Conservation (phyloP, 1,140 invertebrate genomes). For the Dendroctonus valens region DNA sequence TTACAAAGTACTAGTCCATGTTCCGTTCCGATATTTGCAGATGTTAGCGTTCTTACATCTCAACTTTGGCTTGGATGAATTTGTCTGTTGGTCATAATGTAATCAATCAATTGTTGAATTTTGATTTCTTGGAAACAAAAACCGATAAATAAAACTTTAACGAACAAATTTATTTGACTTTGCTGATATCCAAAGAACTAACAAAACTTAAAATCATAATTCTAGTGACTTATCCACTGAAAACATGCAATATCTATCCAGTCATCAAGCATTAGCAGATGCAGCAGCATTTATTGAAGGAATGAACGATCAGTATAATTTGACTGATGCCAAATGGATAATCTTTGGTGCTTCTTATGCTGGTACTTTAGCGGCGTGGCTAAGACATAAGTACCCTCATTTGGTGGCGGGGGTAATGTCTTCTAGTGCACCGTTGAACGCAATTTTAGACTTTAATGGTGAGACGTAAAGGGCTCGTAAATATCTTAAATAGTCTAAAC, state of each 20-base stretch:
- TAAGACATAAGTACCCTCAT: conserved; percentile 86
- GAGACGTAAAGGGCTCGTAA: conserved; percentile 19
- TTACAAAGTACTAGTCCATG: too few species aligned
- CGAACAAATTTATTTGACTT: too few species aligned
- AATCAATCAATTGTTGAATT: too few species aligned
- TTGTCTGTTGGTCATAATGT: too few species aligned
- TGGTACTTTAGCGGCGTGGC: conserved; percentile 87
- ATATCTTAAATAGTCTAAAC: neutral
- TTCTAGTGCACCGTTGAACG: conserved; percentile 81
- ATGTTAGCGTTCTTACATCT: too few species aligned
- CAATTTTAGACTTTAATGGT: conserved; percentile 80
- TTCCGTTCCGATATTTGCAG: too few species aligned
- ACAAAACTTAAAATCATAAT: neutral
- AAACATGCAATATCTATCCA: conserved; percentile 77
- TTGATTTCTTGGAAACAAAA: too few species aligned
- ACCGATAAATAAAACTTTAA: too few species aligned
- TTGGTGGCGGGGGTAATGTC: conserved; percentile 81
- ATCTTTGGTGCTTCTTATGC: conserved; percentile 92
- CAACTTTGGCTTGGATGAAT: too few species aligned
- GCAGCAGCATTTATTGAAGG: conserved; percentile 75
- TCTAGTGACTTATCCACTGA: conserved; percentile 70
- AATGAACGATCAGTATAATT: conserved; percentile 65
- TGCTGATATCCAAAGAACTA: too few species aligned
- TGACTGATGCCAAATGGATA: conserved; percentile 76
- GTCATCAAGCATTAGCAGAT: conserved; percentile 87